Conservation (phyloP, 1,140 invertebrate genomes). For the Ooceraea biroi region DNA sequence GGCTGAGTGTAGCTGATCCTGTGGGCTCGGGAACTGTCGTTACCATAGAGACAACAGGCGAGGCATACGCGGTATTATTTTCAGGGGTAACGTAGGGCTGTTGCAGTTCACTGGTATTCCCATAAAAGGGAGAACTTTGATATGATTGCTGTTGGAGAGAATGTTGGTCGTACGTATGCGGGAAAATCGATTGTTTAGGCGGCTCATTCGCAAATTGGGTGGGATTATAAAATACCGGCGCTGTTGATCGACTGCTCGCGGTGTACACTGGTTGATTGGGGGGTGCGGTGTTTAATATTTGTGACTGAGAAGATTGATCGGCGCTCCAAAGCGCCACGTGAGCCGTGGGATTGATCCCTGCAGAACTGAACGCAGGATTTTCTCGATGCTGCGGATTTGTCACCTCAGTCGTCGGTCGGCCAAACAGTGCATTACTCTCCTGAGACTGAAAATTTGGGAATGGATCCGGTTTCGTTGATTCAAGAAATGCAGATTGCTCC, state of each 20-base stretch:
- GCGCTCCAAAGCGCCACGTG: slow-evolving; percentile 11
- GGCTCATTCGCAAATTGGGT: slow-evolving; percentile 67
- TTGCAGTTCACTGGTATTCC: background rate
- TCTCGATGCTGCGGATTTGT: background rate
- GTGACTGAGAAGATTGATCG: slow-evolving; percentile 19
- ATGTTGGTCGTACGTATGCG: slow-evolving; percentile 29
- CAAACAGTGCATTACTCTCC: slow-evolving; percentile 1
- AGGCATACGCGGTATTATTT: slow-evolving; percentile 33
- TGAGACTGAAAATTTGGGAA: slow-evolving; percentile 23
- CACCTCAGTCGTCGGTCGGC: background rate
- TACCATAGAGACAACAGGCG: slow-evolving; percentile 39
- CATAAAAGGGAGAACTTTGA: slow-evolving; percentile 13
- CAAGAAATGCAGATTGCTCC: slow-evolving; percentile 45
- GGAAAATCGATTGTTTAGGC: background rate
- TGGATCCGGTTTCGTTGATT: background rate
- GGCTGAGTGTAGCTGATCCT: slow-evolving; percentile 81
- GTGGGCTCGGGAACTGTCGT: slow-evolving; percentile 80
- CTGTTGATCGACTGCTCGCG: slow-evolving; percentile 2
- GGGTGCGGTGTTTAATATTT: background rate
- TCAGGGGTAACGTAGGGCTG: slow-evolving; percentile 3
- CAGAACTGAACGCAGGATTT: background rate
- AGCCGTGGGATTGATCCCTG: background rate
- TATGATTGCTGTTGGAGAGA: slow-evolving; percentile 28
- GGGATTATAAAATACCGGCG: slow-evolving; percentile 77
- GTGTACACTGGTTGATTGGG: slow-evolving; percentile 32